These are phyloP conservation scores for Esox masquinongy DNA, from an alignment of 2,797 vertebrate genomes.

Conservation along the genomic window DNA sequence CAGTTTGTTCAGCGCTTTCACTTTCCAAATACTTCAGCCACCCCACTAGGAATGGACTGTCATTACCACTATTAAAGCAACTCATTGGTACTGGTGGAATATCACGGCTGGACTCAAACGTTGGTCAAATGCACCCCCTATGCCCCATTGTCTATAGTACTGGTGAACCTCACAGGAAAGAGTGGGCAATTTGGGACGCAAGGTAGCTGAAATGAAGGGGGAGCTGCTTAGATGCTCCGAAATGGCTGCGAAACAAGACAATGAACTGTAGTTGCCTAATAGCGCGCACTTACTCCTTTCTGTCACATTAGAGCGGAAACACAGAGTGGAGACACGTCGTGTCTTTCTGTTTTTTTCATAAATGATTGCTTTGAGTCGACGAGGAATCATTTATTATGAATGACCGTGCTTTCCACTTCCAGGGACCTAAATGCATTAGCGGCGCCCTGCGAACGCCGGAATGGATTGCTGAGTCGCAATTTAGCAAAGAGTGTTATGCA, in stretches of 20 bases:
- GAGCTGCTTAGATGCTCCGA: not conserved
- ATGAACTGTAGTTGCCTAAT: not conserved
- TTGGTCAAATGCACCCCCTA: too few species aligned
- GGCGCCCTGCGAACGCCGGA: not conserved
- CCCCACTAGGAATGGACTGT: too few species aligned
- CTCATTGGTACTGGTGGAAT: too few species aligned
- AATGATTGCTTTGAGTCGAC: not conserved
- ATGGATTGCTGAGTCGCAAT: conserved; percentile 13
- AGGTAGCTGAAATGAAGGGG: not conserved
- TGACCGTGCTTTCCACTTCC: not conserved
- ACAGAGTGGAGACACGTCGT: not conserved
- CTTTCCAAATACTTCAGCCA: too few species aligned
- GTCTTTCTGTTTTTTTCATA: conserved; percentile 2
- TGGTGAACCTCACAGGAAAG: too few species aligned
- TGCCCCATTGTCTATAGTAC: too few species aligned
- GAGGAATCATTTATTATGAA: conserved; percentile 14
- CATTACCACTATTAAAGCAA: too few species aligned
- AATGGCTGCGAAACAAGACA: not conserved
- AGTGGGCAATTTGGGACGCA: too few species aligned
- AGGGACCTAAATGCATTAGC: conserved; percentile 19
- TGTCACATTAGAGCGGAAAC: not conserved
- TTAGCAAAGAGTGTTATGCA: conserved; percentile 14
- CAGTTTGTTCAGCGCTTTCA: not conserved
- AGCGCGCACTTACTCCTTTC: conserved; percentile 7
- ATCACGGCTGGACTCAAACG: too few species aligned